Evolutionary conservation across 2,797 vertebrate species (phyloP).

Genomic region (Karalla daura): DNA sequence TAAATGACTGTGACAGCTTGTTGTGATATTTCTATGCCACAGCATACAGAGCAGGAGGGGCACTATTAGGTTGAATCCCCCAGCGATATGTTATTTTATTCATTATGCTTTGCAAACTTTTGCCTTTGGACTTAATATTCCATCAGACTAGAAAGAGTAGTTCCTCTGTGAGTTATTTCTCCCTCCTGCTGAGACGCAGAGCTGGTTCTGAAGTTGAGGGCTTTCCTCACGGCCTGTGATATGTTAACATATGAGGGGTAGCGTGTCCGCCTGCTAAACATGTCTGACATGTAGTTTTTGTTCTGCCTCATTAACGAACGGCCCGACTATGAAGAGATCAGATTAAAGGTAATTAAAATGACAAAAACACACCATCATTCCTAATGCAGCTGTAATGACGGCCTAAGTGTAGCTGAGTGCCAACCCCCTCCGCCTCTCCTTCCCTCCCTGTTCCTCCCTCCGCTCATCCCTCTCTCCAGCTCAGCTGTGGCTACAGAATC

Average conservation of each 20-base stretch:
- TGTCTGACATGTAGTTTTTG: slow-evolving; percentile 74
- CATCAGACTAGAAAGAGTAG: not conserved
- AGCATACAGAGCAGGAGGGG: not conserved
- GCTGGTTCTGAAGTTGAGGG: not conserved
- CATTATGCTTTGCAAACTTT: not conserved
- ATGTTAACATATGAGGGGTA: slow-evolving; percentile 62
- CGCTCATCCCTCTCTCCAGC: slow-evolving; percentile 61
- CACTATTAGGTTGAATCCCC: not conserved
- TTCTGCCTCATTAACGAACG: slow-evolving; percentile 75
- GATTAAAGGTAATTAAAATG: slow-evolving; percentile 81
- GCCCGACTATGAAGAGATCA: slow-evolving; percentile 72
- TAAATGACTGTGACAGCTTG: too few species aligned
- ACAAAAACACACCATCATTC: slow-evolving; percentile 79
- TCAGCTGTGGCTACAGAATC: slow-evolving; percentile 81
- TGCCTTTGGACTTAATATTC: not conserved
- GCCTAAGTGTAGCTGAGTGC: slow-evolving; percentile 79
- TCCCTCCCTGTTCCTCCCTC: slow-evolving; percentile 51
- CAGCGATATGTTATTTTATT: not conserved
- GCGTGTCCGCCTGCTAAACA: slow-evolving; percentile 53
- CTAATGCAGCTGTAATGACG: slow-evolving; percentile 78
- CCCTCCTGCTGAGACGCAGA: not conserved
- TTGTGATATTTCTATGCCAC: slow-evolving; percentile 2
- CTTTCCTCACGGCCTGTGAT: slow-evolving; percentile 1
- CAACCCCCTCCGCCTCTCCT: slow-evolving; percentile 55
- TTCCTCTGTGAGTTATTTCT: not conserved